Evolutionary conservation across 2,888 invertebrate genomes (phyloP).

Genomic region (Trachelus troglodyta): DNA sequence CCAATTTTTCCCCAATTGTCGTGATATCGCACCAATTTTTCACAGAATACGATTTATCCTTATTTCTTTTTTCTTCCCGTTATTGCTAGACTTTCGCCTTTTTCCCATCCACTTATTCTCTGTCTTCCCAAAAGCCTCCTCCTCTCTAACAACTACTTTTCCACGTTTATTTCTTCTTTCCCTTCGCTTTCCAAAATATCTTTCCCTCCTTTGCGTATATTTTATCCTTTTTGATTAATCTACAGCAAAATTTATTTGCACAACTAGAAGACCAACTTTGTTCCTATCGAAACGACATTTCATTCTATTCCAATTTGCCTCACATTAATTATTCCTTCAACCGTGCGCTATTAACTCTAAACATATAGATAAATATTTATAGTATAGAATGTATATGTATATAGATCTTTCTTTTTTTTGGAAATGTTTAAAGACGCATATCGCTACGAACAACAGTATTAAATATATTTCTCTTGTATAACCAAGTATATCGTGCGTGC

Average conservation of each 20-base stretch:
- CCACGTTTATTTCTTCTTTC: neutral
- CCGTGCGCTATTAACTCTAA: neutral
- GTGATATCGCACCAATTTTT: neutral
- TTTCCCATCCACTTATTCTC: neutral
- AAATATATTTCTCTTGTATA: constrained; percentile 7
- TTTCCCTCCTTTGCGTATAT: neutral
- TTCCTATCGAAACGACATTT: neutral
- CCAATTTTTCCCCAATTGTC: neutral
- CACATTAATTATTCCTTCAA: neutral
- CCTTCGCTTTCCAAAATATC: neutral
- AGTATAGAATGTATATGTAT: neutral
- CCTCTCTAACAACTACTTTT: neutral
- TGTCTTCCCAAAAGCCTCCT: no score
- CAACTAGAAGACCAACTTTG: neutral
- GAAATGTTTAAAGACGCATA: neutral
- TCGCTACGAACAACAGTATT: neutral
- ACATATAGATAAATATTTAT: neutral
- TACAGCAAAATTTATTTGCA: neutral
- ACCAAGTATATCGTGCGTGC: neutral
- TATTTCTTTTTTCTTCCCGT: neutral
- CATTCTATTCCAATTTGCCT: neutral
- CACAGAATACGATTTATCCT: neutral
- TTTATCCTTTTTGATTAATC: neutral
- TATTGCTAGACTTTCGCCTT: neutral
- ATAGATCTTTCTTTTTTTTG: neutral